Evolutionary conservation across 2,888 invertebrate genomes (phyloP).

Genomic region (Melikaiella ostensackeni): DNA sequence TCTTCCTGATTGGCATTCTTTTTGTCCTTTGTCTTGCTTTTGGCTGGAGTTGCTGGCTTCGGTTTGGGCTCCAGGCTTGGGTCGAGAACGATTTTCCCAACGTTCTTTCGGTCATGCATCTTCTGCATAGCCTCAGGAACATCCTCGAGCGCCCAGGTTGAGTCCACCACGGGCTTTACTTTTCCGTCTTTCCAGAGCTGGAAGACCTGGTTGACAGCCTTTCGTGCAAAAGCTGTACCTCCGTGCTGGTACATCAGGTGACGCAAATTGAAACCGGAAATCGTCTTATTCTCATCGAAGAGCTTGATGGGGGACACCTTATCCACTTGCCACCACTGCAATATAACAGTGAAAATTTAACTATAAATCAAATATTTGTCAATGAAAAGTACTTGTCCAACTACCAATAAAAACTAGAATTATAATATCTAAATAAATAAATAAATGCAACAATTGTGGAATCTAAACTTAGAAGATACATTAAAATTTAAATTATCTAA

Average conservation of each 20-base stretch:
- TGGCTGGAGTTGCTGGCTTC: constrained; percentile 88
- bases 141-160: constrained; percentile 92
- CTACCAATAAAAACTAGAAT: neutral
- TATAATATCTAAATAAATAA: neutral
- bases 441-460: too few species aligned
- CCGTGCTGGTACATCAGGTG: constrained; percentile 89
- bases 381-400: neutral
- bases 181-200: constrained; percentile 87
- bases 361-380: constrained; percentile 22
- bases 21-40: constrained; percentile 85
- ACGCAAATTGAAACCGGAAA: constrained; percentile 90
- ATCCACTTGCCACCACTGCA: constrained; percentile 95
- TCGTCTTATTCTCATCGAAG: constrained; percentile 92
- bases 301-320: constrained; percentile 93
- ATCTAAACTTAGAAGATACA: too few species aligned
- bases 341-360: constrained; percentile 51
- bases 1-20: constrained; percentile 86
- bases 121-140: constrained; percentile 94
- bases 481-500: too few species aligned
- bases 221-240: constrained; percentile 84
- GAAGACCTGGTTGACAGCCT: constrained; percentile 86
- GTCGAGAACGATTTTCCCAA: constrained; percentile 92
- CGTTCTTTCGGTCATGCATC: constrained; percentile 94
- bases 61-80: constrained; percentile 89
- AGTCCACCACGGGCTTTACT: constrained; percentile 90